phyloP scores from a whole-genome alignment of 2,888 invertebrate genomes.

The Megaustenia siamemsis region DNA sequence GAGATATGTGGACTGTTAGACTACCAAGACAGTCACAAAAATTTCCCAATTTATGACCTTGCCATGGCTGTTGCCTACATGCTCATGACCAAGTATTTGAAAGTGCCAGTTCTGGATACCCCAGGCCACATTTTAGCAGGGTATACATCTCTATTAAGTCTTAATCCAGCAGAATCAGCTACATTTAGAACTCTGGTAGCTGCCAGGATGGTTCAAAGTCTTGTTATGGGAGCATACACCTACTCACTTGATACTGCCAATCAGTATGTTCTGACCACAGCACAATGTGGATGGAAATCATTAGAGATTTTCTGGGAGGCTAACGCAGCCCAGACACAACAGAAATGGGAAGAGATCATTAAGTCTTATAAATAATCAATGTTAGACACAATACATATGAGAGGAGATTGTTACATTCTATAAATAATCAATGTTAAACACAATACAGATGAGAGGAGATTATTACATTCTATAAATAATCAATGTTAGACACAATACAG shows the following conservation, averaged over 20 bases:
- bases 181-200: slow-evolving; percentile 87
- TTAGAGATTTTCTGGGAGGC: slow-evolving; percentile 69
- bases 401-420: too few species aligned
- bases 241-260: slow-evolving; percentile 88
- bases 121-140: slow-evolving; percentile 87
- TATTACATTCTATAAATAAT: too few species aligned
- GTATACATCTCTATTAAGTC: slow-evolving; percentile 82
- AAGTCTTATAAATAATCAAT: slow-evolving; percentile 21
- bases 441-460: too few species aligned
- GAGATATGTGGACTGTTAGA: slow-evolving; percentile 84
- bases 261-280: slow-evolving; percentile 87
- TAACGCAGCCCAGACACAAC: slow-evolving; percentile 55
- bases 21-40: slow-evolving; percentile 89
- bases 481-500: too few species aligned
- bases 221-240: slow-evolving; percentile 90
- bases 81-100: slow-evolving; percentile 85
- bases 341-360: slow-evolving; percentile 51
- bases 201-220: slow-evolving; percentile 89
- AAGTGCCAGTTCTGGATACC: slow-evolving; percentile 77
- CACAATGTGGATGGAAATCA: slow-evolving; percentile 71
- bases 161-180: slow-evolving; percentile 85
- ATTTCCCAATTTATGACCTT: slow-evolving; percentile 89
- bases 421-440: too few species aligned
- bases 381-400: too few species aligned
- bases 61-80: slow-evolving; percentile 90